These are phyloP conservation scores for Meles meles DNA, from an alignment of 2,113 vertebrate genomes.

Conservation along the genomic window DNA sequence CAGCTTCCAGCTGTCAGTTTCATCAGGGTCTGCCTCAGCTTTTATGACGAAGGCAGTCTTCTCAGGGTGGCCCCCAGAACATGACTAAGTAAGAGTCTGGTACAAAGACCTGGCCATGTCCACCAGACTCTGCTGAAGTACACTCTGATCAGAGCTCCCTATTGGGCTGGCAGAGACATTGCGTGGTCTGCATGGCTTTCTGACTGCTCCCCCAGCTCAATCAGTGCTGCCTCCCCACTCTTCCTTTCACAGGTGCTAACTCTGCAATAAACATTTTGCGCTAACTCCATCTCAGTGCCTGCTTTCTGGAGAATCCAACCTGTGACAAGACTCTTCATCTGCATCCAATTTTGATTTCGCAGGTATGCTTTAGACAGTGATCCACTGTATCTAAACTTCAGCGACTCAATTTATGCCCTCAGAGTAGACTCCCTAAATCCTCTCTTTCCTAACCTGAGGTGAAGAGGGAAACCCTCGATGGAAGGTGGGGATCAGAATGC, in stretches of 20 bases:
- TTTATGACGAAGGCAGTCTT: not conserved
- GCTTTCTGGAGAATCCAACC: not conserved
- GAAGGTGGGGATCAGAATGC: not conserved
- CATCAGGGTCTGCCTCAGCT: not conserved
- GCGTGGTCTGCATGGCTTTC: not conserved
- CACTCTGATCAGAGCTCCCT: not conserved
- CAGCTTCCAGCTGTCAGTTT: not conserved
- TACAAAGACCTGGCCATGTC: not conserved
- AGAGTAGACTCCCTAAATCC: not conserved
- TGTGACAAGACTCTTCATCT: not conserved
- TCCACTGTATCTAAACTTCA: not conserved
- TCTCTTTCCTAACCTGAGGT: not conserved
- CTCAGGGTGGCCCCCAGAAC: not conserved
- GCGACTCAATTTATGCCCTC: not conserved
- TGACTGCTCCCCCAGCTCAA: not conserved
- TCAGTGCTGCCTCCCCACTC: not conserved
- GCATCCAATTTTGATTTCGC: not conserved
- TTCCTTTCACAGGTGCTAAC: not conserved
- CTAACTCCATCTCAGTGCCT: not conserved
- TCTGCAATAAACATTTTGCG: not conserved
- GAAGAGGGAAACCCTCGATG: not conserved
- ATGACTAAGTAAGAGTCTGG: not conserved
- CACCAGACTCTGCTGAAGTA: not conserved
- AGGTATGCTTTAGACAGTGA: not conserved
- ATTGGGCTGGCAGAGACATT: not conserved